Evolutionary conservation across 2,113 vertebrate genomes (phyloP).

Genomic region (Bambusicola thoracicus): DNA sequence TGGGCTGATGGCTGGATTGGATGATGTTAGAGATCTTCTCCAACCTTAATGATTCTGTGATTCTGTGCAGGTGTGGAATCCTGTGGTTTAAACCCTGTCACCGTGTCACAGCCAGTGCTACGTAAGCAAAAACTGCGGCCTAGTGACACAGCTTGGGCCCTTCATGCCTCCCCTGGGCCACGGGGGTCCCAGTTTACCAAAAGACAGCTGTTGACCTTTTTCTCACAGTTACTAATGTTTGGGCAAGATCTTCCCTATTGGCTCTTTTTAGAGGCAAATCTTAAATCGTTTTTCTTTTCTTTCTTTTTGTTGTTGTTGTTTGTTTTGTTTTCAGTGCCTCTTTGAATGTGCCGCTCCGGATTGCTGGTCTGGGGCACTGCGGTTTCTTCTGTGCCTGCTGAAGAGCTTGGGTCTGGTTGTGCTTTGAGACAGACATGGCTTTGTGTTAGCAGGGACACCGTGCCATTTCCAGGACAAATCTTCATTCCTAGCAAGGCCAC

Average conservation of each 20-base stretch:
- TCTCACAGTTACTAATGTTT: background rate
- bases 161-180: fast-evolving
- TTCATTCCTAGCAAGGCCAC: background rate
- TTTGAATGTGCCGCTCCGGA: background rate
- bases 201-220: background rate
- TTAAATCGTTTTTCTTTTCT: background rate
- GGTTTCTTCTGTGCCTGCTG: background rate
- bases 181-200: background rate
- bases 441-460: background rate
- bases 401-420: background rate
- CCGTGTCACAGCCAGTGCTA: background rate
- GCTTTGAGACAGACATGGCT: background rate
- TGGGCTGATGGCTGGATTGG: too few relatives aligned
- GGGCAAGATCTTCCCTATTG: background rate
- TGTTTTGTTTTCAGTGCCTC: background rate
- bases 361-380: fast-evolving
- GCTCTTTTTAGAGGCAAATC: background rate
- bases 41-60: too few relatives aligned
- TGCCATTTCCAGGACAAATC: background rate
- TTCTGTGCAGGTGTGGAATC: background rate
- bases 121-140: fast-evolving
- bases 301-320: too few relatives aligned
- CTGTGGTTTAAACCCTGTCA: background rate
- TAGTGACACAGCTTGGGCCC: background rate
- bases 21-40: too few relatives aligned